Evolutionary conservation across 2,797 vertebrate genomes (phyloP).

Genomic region (Rhadinocentrus ornatus): DNA sequence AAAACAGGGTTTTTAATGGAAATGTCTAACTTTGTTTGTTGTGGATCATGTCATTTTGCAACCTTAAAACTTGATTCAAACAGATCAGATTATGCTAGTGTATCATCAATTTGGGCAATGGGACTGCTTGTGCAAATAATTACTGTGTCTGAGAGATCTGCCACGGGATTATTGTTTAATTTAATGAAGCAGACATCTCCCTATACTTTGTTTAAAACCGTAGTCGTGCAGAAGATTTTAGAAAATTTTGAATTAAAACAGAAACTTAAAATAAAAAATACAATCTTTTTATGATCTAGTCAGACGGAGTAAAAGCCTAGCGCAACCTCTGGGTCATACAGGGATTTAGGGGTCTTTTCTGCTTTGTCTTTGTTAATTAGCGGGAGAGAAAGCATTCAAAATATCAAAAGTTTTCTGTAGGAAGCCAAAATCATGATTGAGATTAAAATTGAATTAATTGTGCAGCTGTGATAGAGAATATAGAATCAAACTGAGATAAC

Average conservation of each 20-base stretch:
- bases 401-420: too few species aligned
- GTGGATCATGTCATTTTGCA: constrained; percentile 17
- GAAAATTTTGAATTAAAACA: too few species aligned
- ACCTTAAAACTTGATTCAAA: background rate
- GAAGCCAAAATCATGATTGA: too few species aligned
- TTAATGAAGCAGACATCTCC: background rate
- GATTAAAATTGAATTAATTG: too few species aligned
- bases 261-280: too few species aligned
- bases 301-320: too few species aligned
- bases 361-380: too few species aligned
- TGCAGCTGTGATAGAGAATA: too few species aligned
- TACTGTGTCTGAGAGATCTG: background rate
- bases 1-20: constrained; percentile 49
- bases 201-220: background rate
- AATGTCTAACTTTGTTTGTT: constrained; percentile 14
- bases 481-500: background rate
- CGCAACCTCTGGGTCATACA: too few species aligned
- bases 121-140: background rate
- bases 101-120: background rate
- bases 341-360: too few species aligned
- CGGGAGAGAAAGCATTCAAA: too few species aligned
- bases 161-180: background rate
- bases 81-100: background rate
- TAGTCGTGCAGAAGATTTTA: background rate
- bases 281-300: too few species aligned